Evolutionary conservation across 2,888 invertebrate species (phyloP), one percentile per base, ranked within the genome.

Genomic region (Cylloceria caligata): DNA sequence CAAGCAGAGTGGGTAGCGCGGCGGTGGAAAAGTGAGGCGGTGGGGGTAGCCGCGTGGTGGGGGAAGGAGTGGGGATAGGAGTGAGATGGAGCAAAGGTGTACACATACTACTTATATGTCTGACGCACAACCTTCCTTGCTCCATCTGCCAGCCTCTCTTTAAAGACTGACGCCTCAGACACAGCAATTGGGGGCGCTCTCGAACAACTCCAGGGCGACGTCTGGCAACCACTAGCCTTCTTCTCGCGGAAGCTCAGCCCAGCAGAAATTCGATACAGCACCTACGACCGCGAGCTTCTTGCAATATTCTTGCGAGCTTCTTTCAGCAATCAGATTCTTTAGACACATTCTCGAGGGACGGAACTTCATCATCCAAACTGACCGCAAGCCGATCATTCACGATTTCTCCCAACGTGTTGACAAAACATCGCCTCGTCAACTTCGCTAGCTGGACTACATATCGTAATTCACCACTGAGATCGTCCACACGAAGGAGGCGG

Each of bases 241-340:
- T 76, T 76, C 57, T 81, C 76, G 4, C 27, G 57, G n/a, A 81
- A 81, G 39, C 16, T 81, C 13, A 72, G 65, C 24, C 67, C 60
- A 1, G 62, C 68, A 0, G 73, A 81, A 19, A 9, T 27, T n/a
- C 72, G 60, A 19, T 79, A 75, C 34, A 68, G 68, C 16, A 79
- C 78, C 0, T 82, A 78, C 45, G 78, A 82, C 27, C 30, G 75
- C 1, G 74, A 82, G 42, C 78, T 79, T 7, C 52, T 75, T 5
- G 83, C 83, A 2, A 75, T 80, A 19, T 83, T 55, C 47, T n/a
- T n/a, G n/a, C n/a, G n/a, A n/a, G n/a, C n/a, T n/a, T 30, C 13
- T 24, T 16, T 39, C 73, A 2, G 34, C 30, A 11, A 77, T 83
- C 27, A 72, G 69, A 21, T 47, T 52, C 21, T 80, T 83, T 39